Percentiles rank a stretch among this genome's conserved stretches.
Evolutionary conservation across 1,140 invertebrate genomes (phyloP).

Genomic region (Anastatus disparis): DNA sequence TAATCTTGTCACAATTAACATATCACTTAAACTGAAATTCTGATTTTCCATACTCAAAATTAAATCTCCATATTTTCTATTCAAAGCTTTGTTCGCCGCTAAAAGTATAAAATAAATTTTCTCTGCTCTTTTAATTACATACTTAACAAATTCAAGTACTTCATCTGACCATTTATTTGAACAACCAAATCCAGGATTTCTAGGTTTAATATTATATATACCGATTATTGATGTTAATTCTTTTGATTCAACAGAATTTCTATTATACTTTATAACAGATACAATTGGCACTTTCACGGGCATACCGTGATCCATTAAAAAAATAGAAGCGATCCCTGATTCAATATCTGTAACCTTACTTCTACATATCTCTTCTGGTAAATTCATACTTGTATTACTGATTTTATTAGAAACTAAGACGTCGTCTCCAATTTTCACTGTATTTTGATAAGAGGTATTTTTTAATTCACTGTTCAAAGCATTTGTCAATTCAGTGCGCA

Average conservation of each 20-base stretch:
- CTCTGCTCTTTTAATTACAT: constrained; percentile 45
- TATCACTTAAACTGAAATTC: constrained; percentile 47
- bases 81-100: constrained; percentile 39
- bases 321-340: constrained; percentile 28
- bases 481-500: too few relatives aligned
- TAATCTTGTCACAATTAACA: constrained; percentile 46
- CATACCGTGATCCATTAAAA: constrained; percentile 57
- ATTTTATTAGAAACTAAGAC: too few relatives aligned
- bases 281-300: constrained; percentile 40
- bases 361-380: constrained; percentile 25
- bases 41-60: constrained; percentile 50
- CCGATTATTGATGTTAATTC: constrained; percentile 50
- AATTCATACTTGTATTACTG: neutral
- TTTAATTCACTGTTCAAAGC: too few relatives aligned
- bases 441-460: too few relatives aligned
- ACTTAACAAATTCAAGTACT: constrained; percentile 47
- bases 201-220: constrained; percentile 53
- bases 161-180: constrained; percentile 46
- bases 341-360: constrained; percentile 20
- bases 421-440: too few relatives aligned
- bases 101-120: constrained; percentile 51
- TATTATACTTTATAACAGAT: constrained; percentile 45
- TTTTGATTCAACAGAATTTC: constrained; percentile 39
- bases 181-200: constrained; percentile 39
- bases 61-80: constrained; percentile 52